These are phyloP conservation scores for Electrophaes corylata DNA, from an alignment of 2,888 invertebrate genomes.

Conservation along the genomic window DNA sequence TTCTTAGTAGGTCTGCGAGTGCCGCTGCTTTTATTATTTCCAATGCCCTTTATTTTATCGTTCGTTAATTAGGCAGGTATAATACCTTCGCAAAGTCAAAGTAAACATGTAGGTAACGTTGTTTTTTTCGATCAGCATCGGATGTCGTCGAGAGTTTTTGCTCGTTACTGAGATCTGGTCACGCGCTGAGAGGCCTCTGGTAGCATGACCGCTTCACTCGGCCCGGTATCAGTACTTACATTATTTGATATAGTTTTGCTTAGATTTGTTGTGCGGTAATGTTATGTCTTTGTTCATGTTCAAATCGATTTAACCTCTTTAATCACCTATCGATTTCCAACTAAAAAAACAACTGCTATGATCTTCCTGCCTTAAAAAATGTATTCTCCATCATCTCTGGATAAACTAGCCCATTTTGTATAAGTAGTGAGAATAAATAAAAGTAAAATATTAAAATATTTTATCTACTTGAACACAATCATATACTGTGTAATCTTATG, in stretches of 20 bases:
- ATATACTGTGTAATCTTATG: too few relatives aligned
- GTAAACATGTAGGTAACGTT: slow-evolving; percentile 38
- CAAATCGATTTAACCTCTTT: too few relatives aligned
- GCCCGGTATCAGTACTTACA: slow-evolving; percentile 32
- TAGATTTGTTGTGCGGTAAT: slow-evolving; percentile 28
- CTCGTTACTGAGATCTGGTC: slow-evolving; percentile 75
- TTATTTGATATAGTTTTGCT: slow-evolving; percentile 34
- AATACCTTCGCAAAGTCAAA: slow-evolving; percentile 28
- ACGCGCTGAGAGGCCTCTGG: slow-evolving; percentile 68
- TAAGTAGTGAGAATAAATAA: too few relatives aligned
- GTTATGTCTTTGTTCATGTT: background rate
- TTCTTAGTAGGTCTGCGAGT: background rate
- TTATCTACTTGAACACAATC: too few relatives aligned
- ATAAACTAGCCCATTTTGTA: too few relatives aligned
- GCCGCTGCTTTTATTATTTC: background rate
- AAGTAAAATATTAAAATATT: too few relatives aligned
- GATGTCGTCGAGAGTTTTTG: slow-evolving; percentile 75
- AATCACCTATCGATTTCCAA: too few relatives aligned
- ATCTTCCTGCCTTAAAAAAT: too few relatives aligned
- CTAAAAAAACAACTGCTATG: too few relatives aligned
- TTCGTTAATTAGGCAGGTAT: slow-evolving; percentile 20
- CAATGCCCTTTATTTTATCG: slow-evolving; percentile 14
- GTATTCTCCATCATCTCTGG: too few relatives aligned
- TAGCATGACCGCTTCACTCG: slow-evolving; percentile 53
- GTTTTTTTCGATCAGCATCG: slow-evolving; percentile 59